phyloP scores from a whole-genome alignment of 1,140 invertebrate genomes.

The Ridgeia piscesae region DNA sequence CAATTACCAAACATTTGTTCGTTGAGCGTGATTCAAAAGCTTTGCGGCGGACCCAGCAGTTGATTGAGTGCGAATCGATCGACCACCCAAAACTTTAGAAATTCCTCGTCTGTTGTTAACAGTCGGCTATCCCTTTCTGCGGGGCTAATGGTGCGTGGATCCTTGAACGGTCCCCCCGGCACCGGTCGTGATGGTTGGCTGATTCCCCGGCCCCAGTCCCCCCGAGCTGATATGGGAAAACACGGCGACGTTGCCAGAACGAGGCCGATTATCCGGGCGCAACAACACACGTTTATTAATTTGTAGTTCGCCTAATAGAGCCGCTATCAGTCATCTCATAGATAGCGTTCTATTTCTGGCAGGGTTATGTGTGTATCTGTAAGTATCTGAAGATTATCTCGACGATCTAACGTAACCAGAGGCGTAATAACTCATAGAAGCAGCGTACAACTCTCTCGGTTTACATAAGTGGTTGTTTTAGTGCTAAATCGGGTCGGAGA shows the following conservation, averaged over 20 bases:
- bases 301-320: conserved; percentile 5
- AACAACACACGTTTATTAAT: background rate
- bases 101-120: background rate
- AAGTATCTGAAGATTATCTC: background rate
- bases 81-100: background rate
- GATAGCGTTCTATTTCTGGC: background rate
- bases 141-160: background rate
- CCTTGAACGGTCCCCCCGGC: background rate
- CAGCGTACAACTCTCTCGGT: background rate
- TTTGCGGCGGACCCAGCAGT: background rate
- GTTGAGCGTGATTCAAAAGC: background rate
- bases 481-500: background rate
- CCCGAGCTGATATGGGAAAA: too few species aligned
- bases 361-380: background rate
- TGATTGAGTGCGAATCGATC: background rate
- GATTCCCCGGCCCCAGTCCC: too few species aligned
- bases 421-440: background rate
- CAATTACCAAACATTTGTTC: background rate
- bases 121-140: background rate
- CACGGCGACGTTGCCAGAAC: background rate
- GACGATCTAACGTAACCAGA: background rate
- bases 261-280: background rate
- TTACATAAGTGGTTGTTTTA: background rate
- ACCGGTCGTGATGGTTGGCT: too few species aligned
- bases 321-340: background rate